Conservation (phyloP, 2,888 invertebrate species). For the Arrhopalites spinosus region DNA sequence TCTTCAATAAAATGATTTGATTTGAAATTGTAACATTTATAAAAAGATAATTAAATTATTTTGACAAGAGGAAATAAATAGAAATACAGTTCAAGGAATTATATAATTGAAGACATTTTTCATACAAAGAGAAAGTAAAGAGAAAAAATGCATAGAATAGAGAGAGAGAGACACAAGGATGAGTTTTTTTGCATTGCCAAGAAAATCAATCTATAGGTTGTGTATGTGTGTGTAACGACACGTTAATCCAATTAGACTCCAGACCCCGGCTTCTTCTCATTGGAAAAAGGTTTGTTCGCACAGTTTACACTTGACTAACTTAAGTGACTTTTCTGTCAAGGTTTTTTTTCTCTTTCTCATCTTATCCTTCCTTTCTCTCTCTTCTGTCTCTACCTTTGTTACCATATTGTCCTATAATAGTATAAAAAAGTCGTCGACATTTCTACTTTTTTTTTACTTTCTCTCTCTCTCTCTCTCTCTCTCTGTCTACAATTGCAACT, state of each 20-base stretch:
- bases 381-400: not conserved
- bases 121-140: not conserved
- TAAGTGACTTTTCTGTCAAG: slow-evolving; percentile 9
- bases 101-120: too few species aligned
- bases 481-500: too few species aligned
- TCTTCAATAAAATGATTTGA: too few species aligned
- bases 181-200: not conserved
- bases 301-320: slow-evolving; percentile 12
- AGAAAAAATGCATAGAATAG: not conserved
- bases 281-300: slow-evolving; percentile 9
- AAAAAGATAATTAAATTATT: too few species aligned
- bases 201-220: not conserved
- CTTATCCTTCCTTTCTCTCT: too few species aligned
- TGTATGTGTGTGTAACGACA: slow-evolving; percentile 10
- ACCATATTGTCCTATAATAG: not conserved
- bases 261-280: slow-evolving; percentile 10
- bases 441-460: not conserved
- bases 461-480: not conserved
- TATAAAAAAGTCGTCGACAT: not conserved
- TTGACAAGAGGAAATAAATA: too few species aligned
- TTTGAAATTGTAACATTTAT: too few species aligned
- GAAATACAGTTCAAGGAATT: too few species aligned
- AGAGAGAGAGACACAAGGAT: not conserved
- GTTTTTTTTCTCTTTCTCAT: too few species aligned
- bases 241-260: slow-evolving; percentile 33